Evolutionary conservation across 2,113 vertebrate species (phyloP).

Genomic region (Rhineura floridana): DNA sequence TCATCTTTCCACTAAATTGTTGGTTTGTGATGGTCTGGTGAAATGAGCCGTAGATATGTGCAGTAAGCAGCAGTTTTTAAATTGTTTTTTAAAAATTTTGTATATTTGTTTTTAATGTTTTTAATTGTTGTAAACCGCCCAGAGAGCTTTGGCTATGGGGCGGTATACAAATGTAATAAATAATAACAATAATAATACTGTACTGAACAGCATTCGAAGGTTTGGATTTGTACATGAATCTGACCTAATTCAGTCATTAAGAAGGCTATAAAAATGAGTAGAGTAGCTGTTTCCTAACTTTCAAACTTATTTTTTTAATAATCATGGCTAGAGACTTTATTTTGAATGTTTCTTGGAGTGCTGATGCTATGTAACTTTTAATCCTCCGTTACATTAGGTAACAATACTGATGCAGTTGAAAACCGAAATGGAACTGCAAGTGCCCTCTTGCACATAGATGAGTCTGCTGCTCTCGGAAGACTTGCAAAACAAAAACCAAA

Average conservation of each 20-base stretch:
- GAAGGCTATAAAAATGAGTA: background rate
- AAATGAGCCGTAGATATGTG: background rate
- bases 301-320: background rate
- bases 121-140: too few species aligned
- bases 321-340: conserved; percentile 22
- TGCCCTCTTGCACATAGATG: conserved; percentile 95
- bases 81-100: too few species aligned
- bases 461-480: conserved; percentile 88
- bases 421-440: conserved; percentile 95
- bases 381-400: conserved; percentile 79
- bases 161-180: too few species aligned
- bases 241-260: background rate
- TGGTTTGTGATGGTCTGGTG: background rate
- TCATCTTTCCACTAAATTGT: background rate
- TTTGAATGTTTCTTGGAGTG: conserved; percentile 5
- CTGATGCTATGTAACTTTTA: conserved; percentile 62
- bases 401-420: conserved; percentile 89
- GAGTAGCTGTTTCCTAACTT: background rate
- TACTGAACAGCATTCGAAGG: background rate
- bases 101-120: too few species aligned
- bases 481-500: conserved; percentile 91
- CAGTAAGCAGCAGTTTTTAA: background rate
- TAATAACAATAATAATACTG: too few species aligned
- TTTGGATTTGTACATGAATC: background rate
- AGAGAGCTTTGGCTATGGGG: too few species aligned